Percentiles rank a stretch among this genome's conserved stretches.
Conservation (phyloP, 2,797 vertebrate species). For the Alcedo quadribrachys region DNA sequence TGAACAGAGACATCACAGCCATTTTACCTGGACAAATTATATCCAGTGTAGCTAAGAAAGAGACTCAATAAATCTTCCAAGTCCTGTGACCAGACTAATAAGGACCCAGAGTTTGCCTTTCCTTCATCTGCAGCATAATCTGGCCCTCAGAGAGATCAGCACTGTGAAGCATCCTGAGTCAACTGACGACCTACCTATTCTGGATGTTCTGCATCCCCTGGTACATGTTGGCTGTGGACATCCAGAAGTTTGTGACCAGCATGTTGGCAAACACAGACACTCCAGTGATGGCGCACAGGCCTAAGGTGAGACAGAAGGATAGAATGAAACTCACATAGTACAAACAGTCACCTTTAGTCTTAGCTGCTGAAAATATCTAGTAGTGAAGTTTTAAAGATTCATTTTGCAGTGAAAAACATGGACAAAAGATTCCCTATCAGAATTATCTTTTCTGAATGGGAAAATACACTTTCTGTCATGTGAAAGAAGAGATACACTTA, state of each 20-base stretch:
- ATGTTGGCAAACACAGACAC: slow-evolving; percentile 93
- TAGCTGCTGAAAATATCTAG: background rate
- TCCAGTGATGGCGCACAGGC: slow-evolving; percentile 88
- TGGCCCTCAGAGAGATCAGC: background rate
- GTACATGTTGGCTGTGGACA: slow-evolving; percentile 79
- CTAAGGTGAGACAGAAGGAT: slow-evolving; percentile 63
- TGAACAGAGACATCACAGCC: background rate
- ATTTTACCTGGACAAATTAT: background rate
- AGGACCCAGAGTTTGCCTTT: background rate
- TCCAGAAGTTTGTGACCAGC: slow-evolving; percentile 91
- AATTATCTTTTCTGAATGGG: background rate
- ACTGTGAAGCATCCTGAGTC: rapidly evolving
- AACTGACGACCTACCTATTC: slow-evolving; percentile 73
- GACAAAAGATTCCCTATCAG: background rate
- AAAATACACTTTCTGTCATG: rapidly evolving
- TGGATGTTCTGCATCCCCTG: slow-evolving; percentile 75
- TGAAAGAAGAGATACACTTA: background rate
- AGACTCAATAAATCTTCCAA: background rate
- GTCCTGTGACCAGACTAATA: background rate
- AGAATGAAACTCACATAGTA: background rate
- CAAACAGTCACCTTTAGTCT: background rate
- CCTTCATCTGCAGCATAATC: background rate
- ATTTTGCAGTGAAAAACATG: background rate
- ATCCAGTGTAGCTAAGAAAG: background rate
- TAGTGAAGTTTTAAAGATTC: background rate